A percentile compares a stretch with the other conserved stretches of the same genome.
Conservation (phyloP, 1,140 invertebrate genomes). For the Caerostris darwini region DNA sequence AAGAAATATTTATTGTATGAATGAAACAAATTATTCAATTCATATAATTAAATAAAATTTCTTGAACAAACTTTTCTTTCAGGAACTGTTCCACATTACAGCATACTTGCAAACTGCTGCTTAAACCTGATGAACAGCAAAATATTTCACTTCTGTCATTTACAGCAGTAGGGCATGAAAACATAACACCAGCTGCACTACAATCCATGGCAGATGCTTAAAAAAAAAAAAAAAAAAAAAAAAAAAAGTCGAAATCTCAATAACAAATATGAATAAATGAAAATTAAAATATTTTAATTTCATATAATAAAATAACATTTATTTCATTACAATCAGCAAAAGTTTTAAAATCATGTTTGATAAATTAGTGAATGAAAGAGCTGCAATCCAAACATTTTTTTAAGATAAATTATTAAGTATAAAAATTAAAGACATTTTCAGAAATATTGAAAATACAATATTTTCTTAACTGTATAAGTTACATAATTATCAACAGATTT, state of each 20-base stretch:
- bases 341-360: too few species aligned
- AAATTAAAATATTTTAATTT: background rate
- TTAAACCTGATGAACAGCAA: background rate
- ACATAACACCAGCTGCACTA: background rate
- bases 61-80: constrained; percentile 44
- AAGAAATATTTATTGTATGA: too few species aligned
- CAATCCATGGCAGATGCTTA: constrained; percentile 52
- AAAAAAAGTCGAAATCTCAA: background rate
- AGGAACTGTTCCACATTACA: constrained; percentile 50
- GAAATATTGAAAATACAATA: too few species aligned
- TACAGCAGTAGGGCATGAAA: constrained; percentile 21
- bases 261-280: background rate
- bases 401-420: too few species aligned
- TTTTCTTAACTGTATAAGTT: too few species aligned
- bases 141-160: constrained; percentile 12
- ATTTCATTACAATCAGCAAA: too few species aligned
- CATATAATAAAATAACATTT: too few species aligned
- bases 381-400: too few species aligned
- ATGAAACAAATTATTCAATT: too few species aligned
- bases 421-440: too few species aligned
- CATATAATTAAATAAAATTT: background rate
- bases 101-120: background rate
- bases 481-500: too few species aligned
- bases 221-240: background rate
- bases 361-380: too few species aligned